Percentiles rank a stretch among this genome's conserved stretches.
Conservation (phyloP, 2,888 invertebrate genomes). For the Amphipoea oculea region DNA sequence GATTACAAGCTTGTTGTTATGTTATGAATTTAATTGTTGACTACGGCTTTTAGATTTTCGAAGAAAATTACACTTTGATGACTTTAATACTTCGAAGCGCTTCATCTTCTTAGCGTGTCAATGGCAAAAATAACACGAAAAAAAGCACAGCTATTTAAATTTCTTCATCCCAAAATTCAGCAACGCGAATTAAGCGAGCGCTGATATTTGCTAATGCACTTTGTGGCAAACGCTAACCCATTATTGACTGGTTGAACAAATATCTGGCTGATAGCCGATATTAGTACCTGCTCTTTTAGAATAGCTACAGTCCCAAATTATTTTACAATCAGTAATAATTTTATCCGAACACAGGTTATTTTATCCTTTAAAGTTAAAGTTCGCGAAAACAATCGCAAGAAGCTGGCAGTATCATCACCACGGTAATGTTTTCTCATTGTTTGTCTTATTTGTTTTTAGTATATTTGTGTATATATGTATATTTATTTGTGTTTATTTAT, state of each 20-base stretch:
- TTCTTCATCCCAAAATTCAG: neutral
- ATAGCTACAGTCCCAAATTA: neutral
- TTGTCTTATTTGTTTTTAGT: too few relatives aligned
- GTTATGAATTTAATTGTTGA: neutral
- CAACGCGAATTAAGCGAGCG: neutral
- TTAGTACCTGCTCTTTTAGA: neutral
- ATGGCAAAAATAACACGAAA: neutral
- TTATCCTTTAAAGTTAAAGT: too few relatives aligned
- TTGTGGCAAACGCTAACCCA: neutral
- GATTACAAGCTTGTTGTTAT: neutral
- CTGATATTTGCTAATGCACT: constrained; percentile 11
- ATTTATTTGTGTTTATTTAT: too few relatives aligned
- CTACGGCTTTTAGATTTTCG: neutral
- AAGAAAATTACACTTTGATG: neutral
- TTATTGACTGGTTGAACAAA: constrained; percentile 1
- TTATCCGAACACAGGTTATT: neutral
- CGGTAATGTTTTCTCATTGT: too few relatives aligned
- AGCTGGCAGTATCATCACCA: too few relatives aligned
- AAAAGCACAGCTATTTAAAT: neutral
- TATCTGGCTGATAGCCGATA: neutral
- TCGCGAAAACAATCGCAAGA: too few relatives aligned
- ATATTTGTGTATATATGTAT: too few relatives aligned
- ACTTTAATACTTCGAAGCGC: neutral
- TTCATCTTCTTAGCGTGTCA: neutral
- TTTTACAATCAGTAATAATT: neutral